Percentiles rank a stretch among this genome's conserved stretches.
phyloP scores from a whole-genome alignment of 2,113 vertebrate genomes.

The Zosterops hypoxanthus region DNA sequence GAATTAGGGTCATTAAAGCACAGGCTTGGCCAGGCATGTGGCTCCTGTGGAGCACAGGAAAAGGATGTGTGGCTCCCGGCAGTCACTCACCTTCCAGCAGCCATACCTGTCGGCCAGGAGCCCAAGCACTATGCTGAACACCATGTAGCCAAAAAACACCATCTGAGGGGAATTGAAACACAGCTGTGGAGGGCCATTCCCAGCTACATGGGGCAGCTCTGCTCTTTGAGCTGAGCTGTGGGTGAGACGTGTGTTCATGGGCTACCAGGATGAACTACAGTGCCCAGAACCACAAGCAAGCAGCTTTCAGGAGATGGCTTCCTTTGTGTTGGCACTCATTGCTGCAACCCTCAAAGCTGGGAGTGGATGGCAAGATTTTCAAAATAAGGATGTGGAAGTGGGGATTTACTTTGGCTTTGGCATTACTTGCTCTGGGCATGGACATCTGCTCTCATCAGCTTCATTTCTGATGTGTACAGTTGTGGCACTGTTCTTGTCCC shows the following conservation, averaged over 20 bases:
- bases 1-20: not conserved
- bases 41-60: rapidly evolving
- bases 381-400: not conserved
- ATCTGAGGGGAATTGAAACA: conserved; percentile 75
- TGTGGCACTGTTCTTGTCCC: not conserved
- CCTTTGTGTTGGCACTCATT: not conserved
- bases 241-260: not conserved
- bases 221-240: not conserved
- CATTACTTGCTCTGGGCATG: not conserved
- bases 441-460: not conserved
- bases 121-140: conserved; percentile 87
- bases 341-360: not conserved
- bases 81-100: conserved; percentile 86
- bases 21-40: rapidly evolving
- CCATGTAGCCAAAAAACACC: conserved; percentile 96
- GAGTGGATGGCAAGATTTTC: not conserved
- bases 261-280: not conserved
- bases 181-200: not conserved
- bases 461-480: not conserved
- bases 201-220: not conserved
- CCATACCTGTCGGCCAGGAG: conserved; percentile 89
- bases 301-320: not conserved
- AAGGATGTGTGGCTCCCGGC: rapidly evolving
- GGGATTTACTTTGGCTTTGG: not conserved
- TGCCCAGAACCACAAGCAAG: not conserved